These are phyloP conservation scores for Heloderma charlesbogerti DNA, from an alignment of 2,113 vertebrate genomes.

Conservation along the genomic window DNA sequence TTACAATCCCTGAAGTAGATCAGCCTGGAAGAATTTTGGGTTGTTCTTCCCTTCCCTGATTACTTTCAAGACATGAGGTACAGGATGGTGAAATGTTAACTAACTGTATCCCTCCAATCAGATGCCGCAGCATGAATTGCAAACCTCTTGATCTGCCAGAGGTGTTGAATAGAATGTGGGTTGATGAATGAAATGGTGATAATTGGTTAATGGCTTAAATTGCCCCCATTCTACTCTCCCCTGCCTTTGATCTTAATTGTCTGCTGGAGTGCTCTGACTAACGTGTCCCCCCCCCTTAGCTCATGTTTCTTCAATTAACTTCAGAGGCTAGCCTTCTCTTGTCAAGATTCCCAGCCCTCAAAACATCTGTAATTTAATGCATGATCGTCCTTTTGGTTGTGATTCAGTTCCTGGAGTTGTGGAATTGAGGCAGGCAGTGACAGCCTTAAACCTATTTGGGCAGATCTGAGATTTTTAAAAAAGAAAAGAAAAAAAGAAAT, in stretches of 20 bases:
- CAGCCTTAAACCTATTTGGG: not conserved
- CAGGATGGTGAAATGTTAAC: constrained; percentile 24
- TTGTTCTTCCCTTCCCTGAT: not conserved
- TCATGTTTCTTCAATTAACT: constrained; percentile 26
- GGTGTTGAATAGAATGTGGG: constrained; percentile 1
- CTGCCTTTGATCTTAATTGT: constrained; percentile 36
- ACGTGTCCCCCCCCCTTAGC: not conserved
- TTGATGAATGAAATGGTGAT: constrained; percentile 30
- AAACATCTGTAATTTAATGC: not conserved
- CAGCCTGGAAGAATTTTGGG: not conserved
- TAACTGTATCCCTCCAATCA: constrained; percentile 20
- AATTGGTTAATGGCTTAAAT: constrained; percentile 38
- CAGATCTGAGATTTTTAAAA: not conserved
- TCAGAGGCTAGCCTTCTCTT: not conserved
- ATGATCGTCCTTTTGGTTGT: not conserved
- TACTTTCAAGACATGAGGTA: constrained; percentile 19
- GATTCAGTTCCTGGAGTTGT: not conserved
- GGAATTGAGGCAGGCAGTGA: not conserved
- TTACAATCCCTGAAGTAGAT: constrained; percentile 9
- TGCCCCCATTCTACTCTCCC: constrained; percentile 1
- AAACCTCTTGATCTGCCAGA: constrained; percentile 38
- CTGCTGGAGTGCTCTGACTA: constrained; percentile 5
- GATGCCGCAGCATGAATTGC: constrained; percentile 4
- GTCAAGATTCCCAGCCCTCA: constrained; percentile 12
- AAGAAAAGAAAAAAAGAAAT: too few relatives aligned